Evolutionary conservation across 2,888 invertebrate species (phyloP), one percentile per base, ranked within the genome.

Genomic region (Drosophila incognita): DNA sequence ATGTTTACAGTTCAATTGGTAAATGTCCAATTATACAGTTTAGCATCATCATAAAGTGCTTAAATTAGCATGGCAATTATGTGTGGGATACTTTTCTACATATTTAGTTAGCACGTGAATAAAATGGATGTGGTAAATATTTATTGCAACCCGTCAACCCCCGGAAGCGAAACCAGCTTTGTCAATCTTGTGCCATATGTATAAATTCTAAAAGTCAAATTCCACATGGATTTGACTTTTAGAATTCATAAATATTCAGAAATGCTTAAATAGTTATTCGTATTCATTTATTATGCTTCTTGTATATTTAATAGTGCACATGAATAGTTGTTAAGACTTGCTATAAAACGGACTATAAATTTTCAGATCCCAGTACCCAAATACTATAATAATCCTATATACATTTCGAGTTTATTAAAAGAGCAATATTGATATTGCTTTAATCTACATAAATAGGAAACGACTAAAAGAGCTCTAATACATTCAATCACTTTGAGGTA

Each of bases 121-220:
- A 64, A 61, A 76, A 59, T 65, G n/a, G 36, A 63, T 79, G 65
- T 60, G 75, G 49, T 66, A 69, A 65, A 52, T 59, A 36, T 74
- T 65, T 73, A 57, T 59, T 53, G 64, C 60, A 51, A 10, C 49
- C 38, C 40, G 42, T 8, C 42, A 29, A 31, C 2, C n/a, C 24
- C 57, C 60, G 74, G 68, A 67, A 77, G 59, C 15, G 24, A 77
- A 69, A 74, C 79, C 53, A 33, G 65, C 63, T 66, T 38, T 11
- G 5, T 27, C 35, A n/a, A 5, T 29, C 27, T 24, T 42, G 15
- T 2, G 13, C 18, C 10, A 48, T 29, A 46, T 56, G n/a, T 42
- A 27, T 11, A 64, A 77, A 77, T 73, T 53, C 24, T 31, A 64
- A 64, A 51, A 42, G 18, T 67, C 52, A 29, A 51, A 24, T 31